Conservation (phyloP, 2,797 vertebrate genomes). For the Acanthurus lineatus region DNA sequence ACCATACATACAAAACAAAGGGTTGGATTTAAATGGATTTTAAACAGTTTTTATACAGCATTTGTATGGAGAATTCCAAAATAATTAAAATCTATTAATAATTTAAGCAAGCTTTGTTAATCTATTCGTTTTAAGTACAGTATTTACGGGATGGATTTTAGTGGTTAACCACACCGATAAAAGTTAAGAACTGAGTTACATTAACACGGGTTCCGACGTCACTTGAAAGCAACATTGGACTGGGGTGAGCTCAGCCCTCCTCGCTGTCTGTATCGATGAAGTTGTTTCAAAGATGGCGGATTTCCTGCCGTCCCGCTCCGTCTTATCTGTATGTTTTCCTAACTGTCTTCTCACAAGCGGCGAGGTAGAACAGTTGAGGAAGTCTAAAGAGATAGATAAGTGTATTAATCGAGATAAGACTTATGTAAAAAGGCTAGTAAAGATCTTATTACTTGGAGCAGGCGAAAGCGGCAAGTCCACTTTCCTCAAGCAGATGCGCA, state of each 20-base stretch:
- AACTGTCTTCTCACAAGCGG: conserved; percentile 92
- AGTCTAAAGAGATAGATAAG: conserved; percentile 95
- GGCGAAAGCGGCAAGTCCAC: conserved; percentile 99
- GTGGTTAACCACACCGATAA: background rate
- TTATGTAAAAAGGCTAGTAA: conserved; percentile 94
- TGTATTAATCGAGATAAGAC: conserved; percentile 92
- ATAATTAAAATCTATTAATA: background rate
- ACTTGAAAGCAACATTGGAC: conserved; percentile 47
- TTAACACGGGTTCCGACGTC: conserved; percentile 12
- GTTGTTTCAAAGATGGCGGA: conserved; percentile 97
- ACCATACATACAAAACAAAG: no score
- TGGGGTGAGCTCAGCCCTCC: conserved; percentile 64
- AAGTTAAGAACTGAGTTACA: background rate
- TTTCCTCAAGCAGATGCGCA: conserved; percentile 99
- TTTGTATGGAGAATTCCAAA: background rate
- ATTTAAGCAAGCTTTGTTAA: no score
- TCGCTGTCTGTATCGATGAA: conserved; percentile 83
- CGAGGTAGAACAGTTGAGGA: conserved; percentile 94
- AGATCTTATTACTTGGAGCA: conserved; percentile 96
- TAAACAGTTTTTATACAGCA: accelerated
- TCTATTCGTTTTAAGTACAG: background rate
- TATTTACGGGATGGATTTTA: background rate
- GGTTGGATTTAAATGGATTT: no score
- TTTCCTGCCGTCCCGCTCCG: conserved; percentile 96
- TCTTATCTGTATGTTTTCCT: conserved; percentile 94